Conservation (phyloP, 2,888 invertebrate genomes). For the Drosophila flavopinicola region DNA sequence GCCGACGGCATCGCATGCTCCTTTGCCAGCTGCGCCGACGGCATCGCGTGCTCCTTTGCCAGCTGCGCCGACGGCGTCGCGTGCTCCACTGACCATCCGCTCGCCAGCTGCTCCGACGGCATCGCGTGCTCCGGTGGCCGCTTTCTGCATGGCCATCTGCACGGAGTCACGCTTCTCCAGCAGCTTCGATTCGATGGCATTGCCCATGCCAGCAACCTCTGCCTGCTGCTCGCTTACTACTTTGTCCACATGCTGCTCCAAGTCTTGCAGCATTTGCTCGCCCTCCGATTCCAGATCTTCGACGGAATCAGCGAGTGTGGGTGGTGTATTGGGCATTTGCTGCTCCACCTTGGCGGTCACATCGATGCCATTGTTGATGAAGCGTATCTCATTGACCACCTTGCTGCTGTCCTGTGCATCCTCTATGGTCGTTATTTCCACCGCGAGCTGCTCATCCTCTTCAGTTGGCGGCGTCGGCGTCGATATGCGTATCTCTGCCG, state of each 20-base stretch:
- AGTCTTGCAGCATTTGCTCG: constrained; percentile 41
- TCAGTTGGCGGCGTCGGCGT: constrained; percentile 77
- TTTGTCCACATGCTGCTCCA: constrained; percentile 58
- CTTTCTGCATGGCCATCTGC: constrained; percentile 52
- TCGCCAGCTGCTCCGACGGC: constrained; percentile 52
- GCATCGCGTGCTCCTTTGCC: constrained; percentile 55
- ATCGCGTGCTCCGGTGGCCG: constrained; percentile 56
- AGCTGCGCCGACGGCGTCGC: constrained; percentile 62
- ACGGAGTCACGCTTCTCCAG: constrained; percentile 54
- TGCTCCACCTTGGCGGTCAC: constrained; percentile 81
- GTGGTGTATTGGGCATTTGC: constrained; percentile 64
- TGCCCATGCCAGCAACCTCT: constrained; percentile 33
- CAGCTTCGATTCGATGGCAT: constrained; percentile 46
- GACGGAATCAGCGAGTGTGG: constrained; percentile 37
- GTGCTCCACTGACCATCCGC: constrained; percentile 55
- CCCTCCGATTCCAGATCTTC: constrained; percentile 64
- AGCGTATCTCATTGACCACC: constrained; percentile 83
- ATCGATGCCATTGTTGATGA: constrained; percentile 84
- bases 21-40: constrained; percentile 54
- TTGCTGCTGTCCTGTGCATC: constrained; percentile 78
- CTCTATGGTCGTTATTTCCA: constrained; percentile 81
- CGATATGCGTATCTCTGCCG: constrained; percentile 54
- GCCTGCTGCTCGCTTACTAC: constrained; percentile 48
- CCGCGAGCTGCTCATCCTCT: constrained; percentile 82
- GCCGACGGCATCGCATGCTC: constrained; percentile 59